A percentile compares a stretch with the other conserved stretches of the same genome.
phyloP scores from a whole-genome alignment of 1,140 invertebrate species.

The Drosophila equinoxialis region DNA sequence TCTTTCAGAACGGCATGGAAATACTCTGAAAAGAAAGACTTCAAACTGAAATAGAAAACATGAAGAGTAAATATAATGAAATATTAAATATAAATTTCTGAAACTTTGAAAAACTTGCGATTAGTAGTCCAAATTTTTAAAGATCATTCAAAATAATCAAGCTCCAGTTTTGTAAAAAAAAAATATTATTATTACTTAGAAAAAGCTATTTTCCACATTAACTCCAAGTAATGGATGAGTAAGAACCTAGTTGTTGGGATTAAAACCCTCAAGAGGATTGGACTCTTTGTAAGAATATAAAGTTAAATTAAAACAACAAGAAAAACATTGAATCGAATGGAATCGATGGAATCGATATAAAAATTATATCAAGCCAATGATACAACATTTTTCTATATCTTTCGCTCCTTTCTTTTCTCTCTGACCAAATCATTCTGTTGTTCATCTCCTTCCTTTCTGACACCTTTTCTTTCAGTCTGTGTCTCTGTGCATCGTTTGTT shows the following conservation, averaged over 20 bases:
- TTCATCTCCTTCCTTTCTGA: not conserved
- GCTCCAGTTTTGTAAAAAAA: too few relatives aligned
- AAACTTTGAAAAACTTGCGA: too few relatives aligned
- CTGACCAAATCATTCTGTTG: too few relatives aligned
- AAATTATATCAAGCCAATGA: not conserved
- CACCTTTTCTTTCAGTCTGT: not conserved
- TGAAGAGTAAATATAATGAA: too few relatives aligned
- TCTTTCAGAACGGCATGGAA: not conserved
- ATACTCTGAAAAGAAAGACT: not conserved
- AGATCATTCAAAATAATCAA: too few relatives aligned
- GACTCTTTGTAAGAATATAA: not conserved
- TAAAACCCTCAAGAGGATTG: not conserved
- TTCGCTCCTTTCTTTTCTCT: not conserved
- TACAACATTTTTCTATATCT: not conserved
- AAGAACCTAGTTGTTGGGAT: too few relatives aligned
- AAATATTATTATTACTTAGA: too few relatives aligned
- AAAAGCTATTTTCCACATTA: too few relatives aligned
- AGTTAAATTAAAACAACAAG: not conserved
- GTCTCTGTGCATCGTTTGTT: conserved; percentile 47
- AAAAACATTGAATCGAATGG: not conserved
- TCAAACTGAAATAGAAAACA: too few relatives aligned
- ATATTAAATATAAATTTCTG: too few relatives aligned
- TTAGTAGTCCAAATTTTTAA: too few relatives aligned
- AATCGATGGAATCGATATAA: conserved; percentile 3
- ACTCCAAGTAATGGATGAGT: too few relatives aligned